Evolutionary conservation across 2,888 invertebrate species (phyloP), one percentile per base, ranked within the genome.

Genomic region (Helicoverpa assulta): DNA sequence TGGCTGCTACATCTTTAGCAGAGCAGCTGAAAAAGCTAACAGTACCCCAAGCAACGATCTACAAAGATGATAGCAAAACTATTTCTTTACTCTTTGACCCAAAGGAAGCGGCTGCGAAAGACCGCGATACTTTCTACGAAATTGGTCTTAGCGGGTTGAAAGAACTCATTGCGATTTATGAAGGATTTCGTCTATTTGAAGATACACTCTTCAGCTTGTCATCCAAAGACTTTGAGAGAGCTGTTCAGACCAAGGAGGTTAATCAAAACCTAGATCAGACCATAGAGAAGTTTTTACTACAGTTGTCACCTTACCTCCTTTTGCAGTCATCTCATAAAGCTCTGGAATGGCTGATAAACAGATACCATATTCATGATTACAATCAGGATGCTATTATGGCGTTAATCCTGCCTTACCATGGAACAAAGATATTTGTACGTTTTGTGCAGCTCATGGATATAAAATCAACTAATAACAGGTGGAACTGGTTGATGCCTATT

Each of bases 311-410:
- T 0, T 99, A 99, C 90, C 97, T 99, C 81, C 96, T 98, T 60
- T 93, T 99, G 0, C 98, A 98, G 83, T 97, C 98, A 0, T 91
- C 96, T 0, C 98, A 99, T 80, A 98, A 99, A 95, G 98, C 99
- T 2, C 91, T 99, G 57, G 99, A 99, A 95, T 99, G 99, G 99
- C 96, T 99, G 4, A 97, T 99, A 56, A 97, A 98, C 86, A 97
- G 99, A 81, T 99, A 98, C 89, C 97, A 97, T 79, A 97, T 99
- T 73, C 98, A 99, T 85, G 96, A 98, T 64, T 99, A 98, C 91
- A 99, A 99, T 88, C 97, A 97, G 67, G 97, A 98, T 86, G 97
- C 97, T 0, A 95, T 99, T 52, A 95, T 99, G 85, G 96, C 97
- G 73, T 95, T 98, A 10, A 97, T 98, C 66, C 92, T 99, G 65